A percentile compares a stretch with the other conserved stretches of the same genome.
These are phyloP conservation scores for Andrena cerasifolii DNA, from an alignment of 1,140 invertebrate species.

Conservation along the genomic window DNA sequence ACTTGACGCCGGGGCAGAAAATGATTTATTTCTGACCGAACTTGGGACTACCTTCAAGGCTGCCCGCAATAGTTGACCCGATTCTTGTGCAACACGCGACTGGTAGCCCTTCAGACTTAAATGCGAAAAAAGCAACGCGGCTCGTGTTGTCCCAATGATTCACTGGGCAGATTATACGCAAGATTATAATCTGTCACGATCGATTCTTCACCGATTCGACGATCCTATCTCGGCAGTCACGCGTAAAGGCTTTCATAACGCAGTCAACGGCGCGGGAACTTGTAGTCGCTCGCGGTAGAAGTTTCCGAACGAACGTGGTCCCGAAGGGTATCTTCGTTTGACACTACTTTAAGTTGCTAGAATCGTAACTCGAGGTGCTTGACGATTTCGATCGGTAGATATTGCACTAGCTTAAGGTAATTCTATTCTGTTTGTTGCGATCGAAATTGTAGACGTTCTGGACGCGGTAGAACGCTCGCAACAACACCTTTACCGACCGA, in stretches of 20 bases:
- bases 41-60: constrained; percentile 21
- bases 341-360: background rate
- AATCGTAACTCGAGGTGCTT: too few species aligned
- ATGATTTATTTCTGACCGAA: constrained; percentile 22
- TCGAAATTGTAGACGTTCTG: too few species aligned
- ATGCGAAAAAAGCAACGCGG: background rate
- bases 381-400: too few species aligned
- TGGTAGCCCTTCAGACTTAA: background rate
- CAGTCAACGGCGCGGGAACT: background rate
- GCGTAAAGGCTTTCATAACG: background rate
- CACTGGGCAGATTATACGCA: too few species aligned
- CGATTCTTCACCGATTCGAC: background rate
- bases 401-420: too few species aligned
- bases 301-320: too few species aligned
- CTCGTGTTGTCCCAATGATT: too few species aligned
- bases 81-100: background rate
- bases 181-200: too few species aligned
- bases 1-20: background rate
- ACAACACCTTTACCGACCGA: constrained; percentile 54
- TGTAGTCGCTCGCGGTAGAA: too few species aligned
- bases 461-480: background rate
- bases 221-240: background rate
- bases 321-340: background rate
- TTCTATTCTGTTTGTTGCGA: too few species aligned
- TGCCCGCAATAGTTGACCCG: constrained; percentile 1